These are phyloP conservation scores for Pyrgus malvae DNA, from an alignment of 2,888 invertebrate genomes.

Conservation along the genomic window DNA sequence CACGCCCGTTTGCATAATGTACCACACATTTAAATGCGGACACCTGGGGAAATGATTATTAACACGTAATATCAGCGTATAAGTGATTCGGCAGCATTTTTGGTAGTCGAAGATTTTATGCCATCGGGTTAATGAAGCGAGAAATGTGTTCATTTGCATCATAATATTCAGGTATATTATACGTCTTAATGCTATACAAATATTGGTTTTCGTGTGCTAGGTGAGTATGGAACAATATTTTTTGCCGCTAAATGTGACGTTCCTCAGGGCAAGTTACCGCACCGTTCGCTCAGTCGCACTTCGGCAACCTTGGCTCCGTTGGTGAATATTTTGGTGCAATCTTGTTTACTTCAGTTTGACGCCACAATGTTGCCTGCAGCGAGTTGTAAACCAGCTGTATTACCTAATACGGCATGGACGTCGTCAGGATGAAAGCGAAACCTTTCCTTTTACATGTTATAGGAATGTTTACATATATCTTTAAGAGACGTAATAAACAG, in stretches of 20 bases:
- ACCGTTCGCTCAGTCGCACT: slow-evolving; percentile 7
- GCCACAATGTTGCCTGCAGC: background rate
- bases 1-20: slow-evolving; percentile 14
- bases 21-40: background rate
- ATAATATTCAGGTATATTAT: too few species aligned
- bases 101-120: background rate
- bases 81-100: slow-evolving; percentile 1
- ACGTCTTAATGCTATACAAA: too few species aligned
- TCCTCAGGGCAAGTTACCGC: background rate
- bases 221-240: background rate
- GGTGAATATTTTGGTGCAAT: slow-evolving; percentile 20
- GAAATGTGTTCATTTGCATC: too few species aligned
- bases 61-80: background rate
- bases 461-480: background rate
- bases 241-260: slow-evolving; percentile 4
- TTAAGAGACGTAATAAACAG: background rate
- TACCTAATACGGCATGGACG: background rate
- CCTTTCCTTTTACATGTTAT: slow-evolving; percentile 1
- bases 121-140: background rate
- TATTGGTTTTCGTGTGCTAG: background rate
- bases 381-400: background rate
- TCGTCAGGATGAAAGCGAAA: slow-evolving; percentile 19
- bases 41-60: slow-evolving; percentile 12
- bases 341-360: slow-evolving; percentile 18
- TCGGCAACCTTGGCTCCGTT: slow-evolving; percentile 20